A percentile compares a stretch with the other conserved stretches of the same genome.
Conservation (phyloP, 2,797 vertebrate species). For the Phalloptychus januarius region DNA sequence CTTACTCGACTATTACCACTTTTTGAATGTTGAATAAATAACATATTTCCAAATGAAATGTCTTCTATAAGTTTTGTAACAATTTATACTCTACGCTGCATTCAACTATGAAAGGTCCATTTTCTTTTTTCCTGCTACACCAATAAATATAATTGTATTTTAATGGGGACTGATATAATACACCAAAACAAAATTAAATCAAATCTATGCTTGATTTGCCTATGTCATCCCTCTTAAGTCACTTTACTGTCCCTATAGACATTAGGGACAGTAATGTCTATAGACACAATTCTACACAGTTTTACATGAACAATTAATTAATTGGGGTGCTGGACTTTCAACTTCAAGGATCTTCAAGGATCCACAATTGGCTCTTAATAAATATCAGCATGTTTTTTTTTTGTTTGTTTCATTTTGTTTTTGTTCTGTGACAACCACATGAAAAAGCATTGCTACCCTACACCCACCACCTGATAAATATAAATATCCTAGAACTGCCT, state of each 20-base stretch:
- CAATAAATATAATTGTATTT: neutral
- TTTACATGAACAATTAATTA: no score
- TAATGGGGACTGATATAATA: neutral
- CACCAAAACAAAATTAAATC: neutral
- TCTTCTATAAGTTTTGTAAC: neutral
- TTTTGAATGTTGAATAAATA: neutral
- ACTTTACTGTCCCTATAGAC: neutral
- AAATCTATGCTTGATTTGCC: neutral
- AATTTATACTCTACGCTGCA: neutral
- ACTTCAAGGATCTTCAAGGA: no score
- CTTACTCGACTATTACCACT: neutral
- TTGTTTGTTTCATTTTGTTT: no score
- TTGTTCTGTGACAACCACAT: no score
- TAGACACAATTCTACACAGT: no score
- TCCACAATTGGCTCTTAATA: no score
- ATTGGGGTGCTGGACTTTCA: no score
- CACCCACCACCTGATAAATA: no score
- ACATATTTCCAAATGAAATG: neutral
- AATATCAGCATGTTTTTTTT: no score
- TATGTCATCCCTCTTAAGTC: neutral
- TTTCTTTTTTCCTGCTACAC: neutral
- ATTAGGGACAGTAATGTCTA: no score
- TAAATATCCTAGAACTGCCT: no score
- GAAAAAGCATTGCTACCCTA: no score
- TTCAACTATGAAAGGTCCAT: neutral